These are phyloP conservation scores for Seriola aureovittata DNA, from an alignment of 2,113 vertebrate genomes.

Conservation along the genomic window DNA sequence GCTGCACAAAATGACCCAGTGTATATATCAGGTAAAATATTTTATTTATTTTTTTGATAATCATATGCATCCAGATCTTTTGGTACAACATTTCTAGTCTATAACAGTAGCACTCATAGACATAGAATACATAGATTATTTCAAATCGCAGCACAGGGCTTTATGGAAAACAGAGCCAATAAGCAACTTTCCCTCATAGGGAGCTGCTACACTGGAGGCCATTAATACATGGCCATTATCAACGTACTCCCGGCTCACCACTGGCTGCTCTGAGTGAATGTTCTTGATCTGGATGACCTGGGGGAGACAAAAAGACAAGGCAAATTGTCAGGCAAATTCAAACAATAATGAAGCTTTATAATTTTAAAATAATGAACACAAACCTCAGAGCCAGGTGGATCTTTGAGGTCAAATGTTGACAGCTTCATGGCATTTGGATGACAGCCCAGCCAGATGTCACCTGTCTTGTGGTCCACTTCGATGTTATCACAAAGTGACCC, in stretches of 20 bases:
- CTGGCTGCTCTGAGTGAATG: constrained; percentile 87
- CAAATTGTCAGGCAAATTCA: constrained; percentile 36
- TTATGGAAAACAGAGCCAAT: constrained; percentile 91
- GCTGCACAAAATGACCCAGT: neutral
- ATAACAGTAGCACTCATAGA: neutral
- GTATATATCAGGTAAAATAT: neutral
- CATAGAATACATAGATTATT: constrained; percentile 32
- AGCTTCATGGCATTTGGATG: constrained; percentile 87
- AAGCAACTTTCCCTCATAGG: constrained; percentile 85
- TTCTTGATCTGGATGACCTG: constrained; percentile 88
- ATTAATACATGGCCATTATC: constrained; percentile 89
- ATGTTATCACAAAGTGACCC: constrained; percentile 89
- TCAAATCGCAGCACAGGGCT: constrained; percentile 88
- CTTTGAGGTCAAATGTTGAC: constrained; percentile 71
- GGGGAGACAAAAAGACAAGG: constrained; percentile 44
- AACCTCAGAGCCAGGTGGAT: constrained; percentile 92
- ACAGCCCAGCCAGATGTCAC: constrained; percentile 91
- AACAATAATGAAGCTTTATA: constrained; percentile 71
- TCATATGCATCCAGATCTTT: neutral
- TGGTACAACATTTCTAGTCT: neutral
- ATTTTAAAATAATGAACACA: neutral
- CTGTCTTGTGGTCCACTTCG: constrained; percentile 86
- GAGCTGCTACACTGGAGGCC: constrained; percentile 86
- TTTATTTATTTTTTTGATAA: neutral
- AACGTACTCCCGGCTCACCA: constrained; percentile 86